Evolutionary conservation across 2,797 vertebrate species (phyloP), one percentile per base, ranked within the genome.

Genomic region (Cossypha dichroa): DNA sequence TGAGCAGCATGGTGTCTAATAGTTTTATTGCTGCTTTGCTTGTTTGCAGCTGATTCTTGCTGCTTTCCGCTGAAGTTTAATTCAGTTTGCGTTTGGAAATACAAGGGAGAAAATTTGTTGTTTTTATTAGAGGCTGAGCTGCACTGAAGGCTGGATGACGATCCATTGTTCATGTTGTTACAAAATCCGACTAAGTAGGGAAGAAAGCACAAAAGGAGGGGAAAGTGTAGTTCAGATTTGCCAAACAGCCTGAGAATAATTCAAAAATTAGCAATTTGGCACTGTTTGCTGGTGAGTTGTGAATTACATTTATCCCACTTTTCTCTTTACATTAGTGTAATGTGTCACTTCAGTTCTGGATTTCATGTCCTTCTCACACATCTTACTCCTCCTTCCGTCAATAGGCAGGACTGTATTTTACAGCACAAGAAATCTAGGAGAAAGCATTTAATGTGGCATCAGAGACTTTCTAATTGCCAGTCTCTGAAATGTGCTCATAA

Each of bases 161-260:
- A 80, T 75, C 79, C 69, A 67, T 93, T 94, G 85, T 94, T 81
- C 21, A 0, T 33, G 45, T 77, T 88, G 58, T 89, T 94, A 72
- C 63, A 88, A 95, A 93, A 92, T 75, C 62, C 0, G 0, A 29
- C 84, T 85, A 78, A 96, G 51, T 25, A 73, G 73, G 62, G 55
- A 77, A 94, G 56, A 85, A 90, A 88, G 49, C 59, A 90, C 43
- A 94, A 94, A 94, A 68, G 33, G 51, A 93, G 62, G 84, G 43
- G 70, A 90, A 92, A 95, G 54, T 91, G 84, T 84, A 85, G 81
- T 81, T 91, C 87, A 76, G 73, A 84, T 96, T 96, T 96, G 93
- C 87, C 89, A 94, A 94, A 81, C 59, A 80, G 67, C 13, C 70
- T 72, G 89, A 69, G 52, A 83, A 88, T 95, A 87, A 91, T 96